Conservation (phyloP, 2,888 invertebrate genomes). For the Ligdia adustata region DNA sequence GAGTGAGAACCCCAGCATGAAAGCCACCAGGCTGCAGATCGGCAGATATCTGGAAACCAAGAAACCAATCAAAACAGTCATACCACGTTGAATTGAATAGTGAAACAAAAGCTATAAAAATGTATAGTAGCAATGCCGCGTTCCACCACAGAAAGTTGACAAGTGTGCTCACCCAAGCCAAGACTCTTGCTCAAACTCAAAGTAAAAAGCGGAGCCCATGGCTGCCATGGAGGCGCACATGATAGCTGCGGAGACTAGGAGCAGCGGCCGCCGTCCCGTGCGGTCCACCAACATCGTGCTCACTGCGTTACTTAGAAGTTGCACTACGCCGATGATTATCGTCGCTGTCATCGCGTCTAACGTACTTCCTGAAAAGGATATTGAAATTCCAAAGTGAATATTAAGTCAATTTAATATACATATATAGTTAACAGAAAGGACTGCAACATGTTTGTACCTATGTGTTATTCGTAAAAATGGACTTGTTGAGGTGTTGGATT, state of each 20-base stretch:
- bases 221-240: conserved; percentile 80
- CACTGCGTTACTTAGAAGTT: conserved; percentile 77
- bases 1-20: conserved; percentile 85
- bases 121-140: no score
- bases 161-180: conserved; percentile 72
- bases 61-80: no score
- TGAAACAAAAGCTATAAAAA: no score
- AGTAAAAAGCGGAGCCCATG: conserved; percentile 82
- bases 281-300: conserved; percentile 84
- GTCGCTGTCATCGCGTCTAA: conserved; percentile 81
- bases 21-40: conserved; percentile 80
- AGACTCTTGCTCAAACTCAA: conserved; percentile 65
- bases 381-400: background rate
- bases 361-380: conserved; percentile 64
- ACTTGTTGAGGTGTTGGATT: no score
- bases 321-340: conserved; percentile 82
- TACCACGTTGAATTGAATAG: no score
- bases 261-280: conserved; percentile 83
- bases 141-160: no score
- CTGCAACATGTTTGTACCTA: no score
- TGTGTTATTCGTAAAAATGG: no score
- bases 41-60: conserved; percentile 82
- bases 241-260: conserved; percentile 82
- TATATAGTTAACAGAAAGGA: no score
- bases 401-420: no score